These are phyloP conservation scores for Aurelia aurita complex sp. Pacific DNA, from an alignment of 30 jellyfish, hydroid and myxozoan species.

Conservation along the genomic window DNA sequence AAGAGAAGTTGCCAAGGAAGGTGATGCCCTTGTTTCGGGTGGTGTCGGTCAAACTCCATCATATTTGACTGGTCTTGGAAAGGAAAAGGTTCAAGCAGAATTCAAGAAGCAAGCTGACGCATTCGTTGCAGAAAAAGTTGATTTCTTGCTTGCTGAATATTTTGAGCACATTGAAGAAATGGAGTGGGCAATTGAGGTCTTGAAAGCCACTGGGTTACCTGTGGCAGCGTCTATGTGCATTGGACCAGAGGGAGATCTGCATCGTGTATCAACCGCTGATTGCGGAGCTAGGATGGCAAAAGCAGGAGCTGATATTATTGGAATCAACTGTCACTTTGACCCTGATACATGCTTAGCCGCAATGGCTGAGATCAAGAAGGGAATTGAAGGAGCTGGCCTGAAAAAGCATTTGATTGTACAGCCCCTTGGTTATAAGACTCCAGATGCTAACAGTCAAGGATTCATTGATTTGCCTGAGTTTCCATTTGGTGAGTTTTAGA, in stretches of 20 bases:
- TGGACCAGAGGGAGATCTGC: conserved; percentile 98
- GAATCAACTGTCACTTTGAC: conserved; percentile 95
- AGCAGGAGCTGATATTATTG: conserved; percentile 97
- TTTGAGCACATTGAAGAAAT: conserved; percentile 94
- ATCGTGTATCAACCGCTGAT: conserved; percentile 87
- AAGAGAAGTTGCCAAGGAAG: conserved; percentile 92
- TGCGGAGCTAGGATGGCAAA: conserved; percentile 98
- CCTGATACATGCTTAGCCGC: conserved; percentile 75
- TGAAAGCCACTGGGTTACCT: conserved; percentile 80
- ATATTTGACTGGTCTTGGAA: conserved; percentile 75
- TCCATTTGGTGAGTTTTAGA: conserved; percentile 65
- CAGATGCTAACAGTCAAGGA: conserved; percentile 91
- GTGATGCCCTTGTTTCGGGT: conserved; percentile 89
- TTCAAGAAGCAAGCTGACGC: conserved; percentile 77
- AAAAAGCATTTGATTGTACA: conserved; percentile 86
- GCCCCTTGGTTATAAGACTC: conserved; percentile 90
- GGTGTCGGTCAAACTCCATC: conserved; percentile 95
- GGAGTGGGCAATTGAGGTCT: conserved; percentile 98
- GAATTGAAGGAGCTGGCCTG: conserved; percentile 87
- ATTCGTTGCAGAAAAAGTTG: conserved; percentile 76
- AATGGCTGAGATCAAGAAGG: conserved; percentile 79
- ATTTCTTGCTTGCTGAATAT: conserved; percentile 90
- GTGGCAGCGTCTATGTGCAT: conserved; percentile 93
- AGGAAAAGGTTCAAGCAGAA: conserved; percentile 87
- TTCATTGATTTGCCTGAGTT: conserved; percentile 92